Percentiles rank a stretch among this genome's conserved stretches.
phyloP scores from a whole-genome alignment of 2,888 invertebrate species.

The Thereva nobilitata region DNA sequence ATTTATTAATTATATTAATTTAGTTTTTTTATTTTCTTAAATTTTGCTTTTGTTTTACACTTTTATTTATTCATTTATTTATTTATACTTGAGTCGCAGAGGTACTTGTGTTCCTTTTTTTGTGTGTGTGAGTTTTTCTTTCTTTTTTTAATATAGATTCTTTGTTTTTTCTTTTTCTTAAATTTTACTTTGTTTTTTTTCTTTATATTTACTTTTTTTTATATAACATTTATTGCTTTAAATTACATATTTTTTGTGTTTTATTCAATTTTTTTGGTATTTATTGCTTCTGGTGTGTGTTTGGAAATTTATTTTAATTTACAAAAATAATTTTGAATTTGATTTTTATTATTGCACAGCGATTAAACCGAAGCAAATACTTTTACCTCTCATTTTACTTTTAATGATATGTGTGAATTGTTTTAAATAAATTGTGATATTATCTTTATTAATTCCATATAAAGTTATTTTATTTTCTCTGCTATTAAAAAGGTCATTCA shows the following conservation, averaged over 20 bases:
- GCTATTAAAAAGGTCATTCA: too few relatives aligned
- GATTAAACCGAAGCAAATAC: too few relatives aligned
- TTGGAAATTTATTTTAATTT: not conserved
- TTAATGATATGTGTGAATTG: too few relatives aligned
- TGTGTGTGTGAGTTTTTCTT: slow-evolving; percentile 19
- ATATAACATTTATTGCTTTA: slow-evolving; percentile 39
- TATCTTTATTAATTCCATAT: too few relatives aligned
- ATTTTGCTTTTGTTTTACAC: not conserved
- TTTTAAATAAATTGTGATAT: too few relatives aligned
- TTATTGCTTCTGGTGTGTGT: not conserved
- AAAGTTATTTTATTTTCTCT: too few relatives aligned
- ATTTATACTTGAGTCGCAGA: slow-evolving; percentile 42
- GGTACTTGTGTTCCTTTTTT: slow-evolving; percentile 42
- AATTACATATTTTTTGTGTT: slow-evolving; percentile 26
- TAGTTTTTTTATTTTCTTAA: not conserved
- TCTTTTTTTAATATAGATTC: slow-evolving; percentile 33
- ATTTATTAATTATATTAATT: not conserved
- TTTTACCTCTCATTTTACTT: too few relatives aligned
- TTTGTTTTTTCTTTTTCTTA: slow-evolving; percentile 33
- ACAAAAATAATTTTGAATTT: too few relatives aligned
- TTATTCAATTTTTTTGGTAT: slow-evolving; percentile 10
- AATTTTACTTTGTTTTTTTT: slow-evolving; percentile 32
- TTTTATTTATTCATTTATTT: slow-evolving; percentile 25
- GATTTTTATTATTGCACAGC: too few relatives aligned
- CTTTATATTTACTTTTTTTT: slow-evolving; percentile 37